Evolutionary conservation across 1,140 invertebrate species (phyloP), one percentile per base, ranked within the genome.

Genomic region (Atta cephalotes): DNA sequence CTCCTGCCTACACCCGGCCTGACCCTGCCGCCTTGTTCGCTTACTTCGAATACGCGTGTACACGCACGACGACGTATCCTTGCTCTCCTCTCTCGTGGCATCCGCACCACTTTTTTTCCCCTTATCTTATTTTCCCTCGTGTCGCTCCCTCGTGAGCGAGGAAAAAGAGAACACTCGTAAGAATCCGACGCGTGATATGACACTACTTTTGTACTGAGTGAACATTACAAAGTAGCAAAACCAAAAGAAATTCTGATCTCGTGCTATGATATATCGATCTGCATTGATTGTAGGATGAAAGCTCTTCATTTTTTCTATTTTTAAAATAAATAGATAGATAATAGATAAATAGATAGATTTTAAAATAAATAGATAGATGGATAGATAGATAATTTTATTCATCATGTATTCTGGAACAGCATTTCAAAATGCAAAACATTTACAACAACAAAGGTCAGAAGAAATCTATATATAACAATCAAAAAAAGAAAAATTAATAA

Each of bases 1-100:
- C 93, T 93, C 91, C 92, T 93, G 92, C 92, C 87, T 91, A 92
- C 80, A 84, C 90, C 90, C 91, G 71, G 81, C 85, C 92, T 94
- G 94, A 94, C 93, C 94, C 93, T 90, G 92, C 89, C 71, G 66
- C 39, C 76, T 79, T 76, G 35, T 60, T 88, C 77, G 63, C 72
- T 87, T 80, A 71, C 70, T 72, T 25, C 72, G 89, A 87, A 71
- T 89, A 82, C 87, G 63, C 60, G 86, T 62, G 70, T 84, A 82
- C 25, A 82, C 70, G 80, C 70, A 76, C 79, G 79, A 70, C 79
- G 80, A 74, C 45, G 80, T 85, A 62, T 84, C 56, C n/a, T 76
- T 58, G 21, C 31, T 28, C 60, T 21, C 21, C 74, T n/a, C 62
- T 39, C 16, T 28, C 28, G 21, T 31, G 21, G 39, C 5, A 56